Evolutionary conservation across 2,888 invertebrate species (phyloP).

Genomic region (Dicycla oo): DNA sequence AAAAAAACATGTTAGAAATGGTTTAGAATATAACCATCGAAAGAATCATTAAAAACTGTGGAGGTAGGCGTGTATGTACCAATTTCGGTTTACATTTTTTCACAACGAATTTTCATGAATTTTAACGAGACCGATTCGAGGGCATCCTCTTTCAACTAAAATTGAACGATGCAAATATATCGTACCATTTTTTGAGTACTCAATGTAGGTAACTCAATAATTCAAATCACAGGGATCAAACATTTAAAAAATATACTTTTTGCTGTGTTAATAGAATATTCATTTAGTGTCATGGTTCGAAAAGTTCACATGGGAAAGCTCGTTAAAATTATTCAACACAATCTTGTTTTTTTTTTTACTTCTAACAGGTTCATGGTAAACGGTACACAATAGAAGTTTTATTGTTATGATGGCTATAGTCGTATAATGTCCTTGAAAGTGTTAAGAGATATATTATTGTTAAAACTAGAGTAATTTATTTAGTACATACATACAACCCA

Average conservation of each 20-base stretch:
- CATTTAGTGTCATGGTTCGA: slow-evolving; percentile 4
- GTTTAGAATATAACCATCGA: slow-evolving; percentile 4
- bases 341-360: not conserved
- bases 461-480: not conserved
- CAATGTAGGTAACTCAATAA: slow-evolving; percentile 49
- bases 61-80: not conserved
- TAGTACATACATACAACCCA: not conserved
- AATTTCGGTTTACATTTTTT: slow-evolving; percentile 41
- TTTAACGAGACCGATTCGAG: slow-evolving; percentile 59
- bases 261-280: slow-evolving; percentile 19
- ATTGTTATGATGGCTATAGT: no score
- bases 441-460: not conserved
- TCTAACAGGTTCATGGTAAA: no score
- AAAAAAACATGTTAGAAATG: not conserved
- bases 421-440: no score
- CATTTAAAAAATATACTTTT: slow-evolving; percentile 37
- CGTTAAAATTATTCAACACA: not conserved
- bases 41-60: slow-evolving; percentile 11
- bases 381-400: no score
- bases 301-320: not conserved
- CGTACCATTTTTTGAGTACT: slow-evolving; percentile 38
- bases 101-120: slow-evolving; percentile 53
- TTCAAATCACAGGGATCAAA: slow-evolving; percentile 39
- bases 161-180: slow-evolving; percentile 50
- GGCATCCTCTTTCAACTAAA: slow-evolving; percentile 57